Conservation (phyloP, 2,113 vertebrate genomes). For the Stegostoma tigrinum region DNA sequence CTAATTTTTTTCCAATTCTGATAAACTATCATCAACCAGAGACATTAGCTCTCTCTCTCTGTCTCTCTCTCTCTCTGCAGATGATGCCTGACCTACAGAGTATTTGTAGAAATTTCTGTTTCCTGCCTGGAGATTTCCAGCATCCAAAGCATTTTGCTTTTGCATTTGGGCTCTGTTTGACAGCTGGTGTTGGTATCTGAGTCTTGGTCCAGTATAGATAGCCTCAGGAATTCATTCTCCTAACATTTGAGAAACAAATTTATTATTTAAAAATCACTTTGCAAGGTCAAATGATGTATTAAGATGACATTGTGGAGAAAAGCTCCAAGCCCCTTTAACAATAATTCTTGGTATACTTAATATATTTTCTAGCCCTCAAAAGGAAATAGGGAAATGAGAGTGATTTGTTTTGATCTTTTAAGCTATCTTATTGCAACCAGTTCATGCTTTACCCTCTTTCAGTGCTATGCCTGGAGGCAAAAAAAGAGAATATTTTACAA, state of each 20-base stretch:
- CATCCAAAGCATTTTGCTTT: too few species aligned
- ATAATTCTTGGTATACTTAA: not conserved
- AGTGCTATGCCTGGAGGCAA: not conserved
- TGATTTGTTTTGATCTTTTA: not conserved
- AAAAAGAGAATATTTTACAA: not conserved
- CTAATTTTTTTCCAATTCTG: too few species aligned
- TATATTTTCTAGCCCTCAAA: not conserved
- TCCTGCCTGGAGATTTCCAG: too few species aligned
- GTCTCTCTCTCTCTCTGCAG: too few species aligned
- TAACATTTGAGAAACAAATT: not conserved
- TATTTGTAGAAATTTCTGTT: too few species aligned
- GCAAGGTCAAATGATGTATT: not conserved
- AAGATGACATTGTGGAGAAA: not conserved
- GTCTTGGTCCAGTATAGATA: not conserved
- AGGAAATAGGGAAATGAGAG: not conserved
- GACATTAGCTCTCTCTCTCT: too few species aligned
- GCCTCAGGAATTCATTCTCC: not conserved
- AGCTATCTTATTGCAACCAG: not conserved
- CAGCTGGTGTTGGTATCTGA: not conserved
- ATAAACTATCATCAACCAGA: too few species aligned
- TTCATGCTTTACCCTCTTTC: not conserved
- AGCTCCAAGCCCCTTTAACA: not conserved
- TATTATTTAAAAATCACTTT: not conserved
- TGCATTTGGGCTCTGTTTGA: not conserved
- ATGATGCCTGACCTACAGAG: too few species aligned